These are phyloP conservation scores for Ceyx margarethae DNA, from an alignment of 2,113 vertebrate species.

Conservation along the genomic window DNA sequence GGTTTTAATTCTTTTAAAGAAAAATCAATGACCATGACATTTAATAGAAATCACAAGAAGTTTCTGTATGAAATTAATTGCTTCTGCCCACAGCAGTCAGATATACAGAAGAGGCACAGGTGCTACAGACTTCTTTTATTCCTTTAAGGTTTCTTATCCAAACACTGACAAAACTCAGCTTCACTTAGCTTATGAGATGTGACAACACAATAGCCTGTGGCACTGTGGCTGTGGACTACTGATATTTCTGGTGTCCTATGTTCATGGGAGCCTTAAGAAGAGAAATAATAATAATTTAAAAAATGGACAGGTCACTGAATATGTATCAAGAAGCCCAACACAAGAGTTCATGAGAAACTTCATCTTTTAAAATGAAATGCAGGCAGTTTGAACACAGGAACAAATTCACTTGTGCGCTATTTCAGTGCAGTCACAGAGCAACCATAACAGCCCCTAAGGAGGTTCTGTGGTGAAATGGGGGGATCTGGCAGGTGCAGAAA, in stretches of 20 bases:
- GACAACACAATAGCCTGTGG: not conserved
- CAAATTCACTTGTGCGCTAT: not conserved
- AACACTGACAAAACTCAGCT: not conserved
- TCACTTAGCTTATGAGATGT: conserved; percentile 34
- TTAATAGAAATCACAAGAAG: not conserved
- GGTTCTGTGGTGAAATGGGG: not conserved
- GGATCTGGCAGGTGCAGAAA: not conserved
- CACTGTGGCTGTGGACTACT: conserved; percentile 5
- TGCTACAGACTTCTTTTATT: not conserved
- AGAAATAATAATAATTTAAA: not conserved
- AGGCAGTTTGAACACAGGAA: not conserved
- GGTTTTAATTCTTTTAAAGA: not conserved
- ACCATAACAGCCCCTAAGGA: not conserved
- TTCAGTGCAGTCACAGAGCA: not conserved
- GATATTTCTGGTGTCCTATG: conserved; percentile 17
- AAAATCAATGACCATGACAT: not conserved
- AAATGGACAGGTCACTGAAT: not conserved
- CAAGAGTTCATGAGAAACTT: not conserved
- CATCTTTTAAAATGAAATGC: not conserved
- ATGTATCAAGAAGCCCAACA: not conserved
- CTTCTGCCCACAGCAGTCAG: not conserved
- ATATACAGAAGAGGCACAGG: not conserved
- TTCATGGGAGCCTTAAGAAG: not conserved
- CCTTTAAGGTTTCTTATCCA: conserved; percentile 5
- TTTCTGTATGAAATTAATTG: not conserved